Percentiles rank a stretch among this genome's conserved stretches.
Evolutionary conservation across 2,888 invertebrate genomes (phyloP).

Genomic region (Parochlus steinenii): DNA sequence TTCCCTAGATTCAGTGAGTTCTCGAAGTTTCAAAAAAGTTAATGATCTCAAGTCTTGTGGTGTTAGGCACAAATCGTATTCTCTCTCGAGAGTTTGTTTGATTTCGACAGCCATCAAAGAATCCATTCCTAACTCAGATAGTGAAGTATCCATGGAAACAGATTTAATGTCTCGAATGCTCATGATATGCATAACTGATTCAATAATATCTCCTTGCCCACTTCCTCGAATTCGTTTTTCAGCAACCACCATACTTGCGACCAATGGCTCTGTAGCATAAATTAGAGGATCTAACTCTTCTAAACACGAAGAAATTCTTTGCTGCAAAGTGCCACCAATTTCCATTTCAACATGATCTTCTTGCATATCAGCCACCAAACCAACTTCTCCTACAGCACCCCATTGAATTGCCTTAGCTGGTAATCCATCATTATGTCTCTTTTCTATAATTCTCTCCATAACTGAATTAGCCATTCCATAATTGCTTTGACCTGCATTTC

Average conservation of each 20-base stretch:
- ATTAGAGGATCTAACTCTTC: slow-evolving; percentile 57
- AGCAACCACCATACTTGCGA: slow-evolving; percentile 74
- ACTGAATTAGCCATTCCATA: slow-evolving; percentile 82
- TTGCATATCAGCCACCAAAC: slow-evolving; percentile 60
- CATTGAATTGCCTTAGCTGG: slow-evolving; percentile 79
- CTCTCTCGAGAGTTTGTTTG: slow-evolving; percentile 77
- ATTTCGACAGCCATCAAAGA: slow-evolving; percentile 96
- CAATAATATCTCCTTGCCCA: slow-evolving; percentile 48
- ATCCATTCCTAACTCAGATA: slow-evolving; percentile 91
- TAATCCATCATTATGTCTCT: slow-evolving; percentile 46
- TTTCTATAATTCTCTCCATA: slow-evolving; percentile 77
- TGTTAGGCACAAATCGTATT: slow-evolving; percentile 72
- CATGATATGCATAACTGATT: slow-evolving; percentile 53
- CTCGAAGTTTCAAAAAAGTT: slow-evolving; percentile 41
- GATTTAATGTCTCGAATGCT: slow-evolving; percentile 51
- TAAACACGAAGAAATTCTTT: slow-evolving; percentile 69
- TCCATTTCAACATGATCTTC: slow-evolving; percentile 50
- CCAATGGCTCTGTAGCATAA: slow-evolving; percentile 47
- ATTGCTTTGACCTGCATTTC: slow-evolving; percentile 81
- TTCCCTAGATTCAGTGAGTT: slow-evolving; percentile 16
- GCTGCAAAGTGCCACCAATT: slow-evolving; percentile 69
- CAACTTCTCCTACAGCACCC: slow-evolving; percentile 85
- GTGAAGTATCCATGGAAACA: slow-evolving; percentile 48
- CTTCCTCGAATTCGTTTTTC: slow-evolving; percentile 51
- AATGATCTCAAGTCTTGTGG: slow-evolving; percentile 71